A percentile compares a stretch with the other conserved stretches of the same genome.
Evolutionary conservation across 2,888 invertebrate genomes (phyloP).

Genomic region (Helobdella robusta): DNA sequence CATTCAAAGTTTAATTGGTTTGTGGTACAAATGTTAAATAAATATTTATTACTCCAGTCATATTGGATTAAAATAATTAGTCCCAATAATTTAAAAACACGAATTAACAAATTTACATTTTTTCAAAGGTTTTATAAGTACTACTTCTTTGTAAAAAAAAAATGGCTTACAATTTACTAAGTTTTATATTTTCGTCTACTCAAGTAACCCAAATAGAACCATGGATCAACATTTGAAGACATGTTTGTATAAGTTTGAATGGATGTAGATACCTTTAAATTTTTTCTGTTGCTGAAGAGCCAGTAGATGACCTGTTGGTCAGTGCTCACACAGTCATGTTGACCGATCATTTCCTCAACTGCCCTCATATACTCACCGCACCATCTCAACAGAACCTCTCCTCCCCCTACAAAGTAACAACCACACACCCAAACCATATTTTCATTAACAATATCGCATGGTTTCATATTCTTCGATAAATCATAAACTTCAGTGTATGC

Average conservation of each 20-base stretch:
- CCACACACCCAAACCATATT: constrained; percentile 41
- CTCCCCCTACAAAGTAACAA: constrained; percentile 38
- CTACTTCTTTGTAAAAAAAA: no score
- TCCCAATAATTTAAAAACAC: not conserved
- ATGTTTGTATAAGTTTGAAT: constrained; percentile 28
- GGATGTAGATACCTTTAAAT: not conserved
- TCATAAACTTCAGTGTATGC: constrained; percentile 28
- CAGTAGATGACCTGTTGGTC: constrained; percentile 42
- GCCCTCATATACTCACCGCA: constrained; percentile 36
- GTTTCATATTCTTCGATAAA: constrained; percentile 24
- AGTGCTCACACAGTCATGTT: constrained; percentile 38
- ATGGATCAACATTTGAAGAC: constrained; percentile 29
- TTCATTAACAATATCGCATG: constrained; percentile 34
- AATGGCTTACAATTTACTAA: no score
- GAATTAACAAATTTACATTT: not conserved
- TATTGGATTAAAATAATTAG: not conserved
- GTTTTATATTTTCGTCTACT: no score
- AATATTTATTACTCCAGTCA: no score
- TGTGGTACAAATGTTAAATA: no score
- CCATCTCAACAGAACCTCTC: constrained; percentile 33
- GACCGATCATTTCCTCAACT: constrained; percentile 34
- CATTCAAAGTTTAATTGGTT: no score
- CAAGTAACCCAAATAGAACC: constrained; percentile 40
- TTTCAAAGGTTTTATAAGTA: not conserved
- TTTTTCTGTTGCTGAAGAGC: constrained; percentile 33